Percentiles rank a stretch among this genome's conserved stretches.
These are phyloP conservation scores for Spheniscus humboldti DNA, from an alignment of 2,797 vertebrate species.

Conservation along the genomic window DNA sequence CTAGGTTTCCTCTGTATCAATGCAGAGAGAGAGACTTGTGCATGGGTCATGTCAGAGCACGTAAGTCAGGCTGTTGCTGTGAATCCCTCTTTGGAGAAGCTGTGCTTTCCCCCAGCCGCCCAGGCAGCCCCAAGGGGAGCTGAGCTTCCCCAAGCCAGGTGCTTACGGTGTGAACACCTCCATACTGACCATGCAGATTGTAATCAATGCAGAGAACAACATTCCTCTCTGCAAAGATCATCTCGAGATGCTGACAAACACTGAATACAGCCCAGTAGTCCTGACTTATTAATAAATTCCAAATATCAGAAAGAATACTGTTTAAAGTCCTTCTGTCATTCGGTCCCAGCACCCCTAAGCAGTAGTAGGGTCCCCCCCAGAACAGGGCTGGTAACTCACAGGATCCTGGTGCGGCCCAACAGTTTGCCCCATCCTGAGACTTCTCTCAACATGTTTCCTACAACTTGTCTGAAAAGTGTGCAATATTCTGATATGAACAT, in stretches of 20 bases:
- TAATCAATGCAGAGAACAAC: not conserved
- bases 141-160: not conserved
- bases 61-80: not conserved
- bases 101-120: not conserved
- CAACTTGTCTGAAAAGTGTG: not conserved
- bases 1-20: not conserved
- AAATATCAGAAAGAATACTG: not conserved
- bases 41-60: rapidly evolving
- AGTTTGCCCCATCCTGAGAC: not conserved
- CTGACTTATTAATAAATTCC: not conserved
- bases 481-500: not conserved
- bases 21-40: not conserved
- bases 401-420: not conserved
- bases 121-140: not conserved
- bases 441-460: not conserved
- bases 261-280: not conserved
- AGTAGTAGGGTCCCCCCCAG: not conserved
- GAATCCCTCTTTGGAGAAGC: not conserved
- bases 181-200: not conserved
- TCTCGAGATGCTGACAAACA: not conserved
- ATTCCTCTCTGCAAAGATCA: not conserved
- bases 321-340: not conserved
- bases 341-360: not conserved
- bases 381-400: not conserved
- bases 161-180: not conserved